Base-by-base conservation (phyloP, 2,888 invertebrate genomes). In the Acrobasis repandana region DNA sequence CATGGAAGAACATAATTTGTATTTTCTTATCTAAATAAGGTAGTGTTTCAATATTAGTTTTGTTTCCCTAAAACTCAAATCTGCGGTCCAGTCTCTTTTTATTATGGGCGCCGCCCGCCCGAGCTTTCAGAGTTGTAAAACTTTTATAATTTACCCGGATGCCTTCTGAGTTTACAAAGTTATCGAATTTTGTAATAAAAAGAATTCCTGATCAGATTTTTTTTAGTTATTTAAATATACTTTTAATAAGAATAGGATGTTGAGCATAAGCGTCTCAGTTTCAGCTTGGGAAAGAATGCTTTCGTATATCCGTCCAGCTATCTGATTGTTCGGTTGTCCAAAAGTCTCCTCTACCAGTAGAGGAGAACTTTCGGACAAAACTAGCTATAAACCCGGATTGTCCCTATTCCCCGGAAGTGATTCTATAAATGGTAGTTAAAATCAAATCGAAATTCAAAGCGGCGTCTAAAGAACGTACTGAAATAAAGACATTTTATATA, bases 81-180 rank as follows among this genome's bases (percentile, higher is more conserved):
- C 43, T 38, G 38, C 38, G 38, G 16, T 54, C 36, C 18, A 20
- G 14, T 54, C 20, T 9, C 38, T 18, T 43, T 14, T 38, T 18
- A 68, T 61, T 50, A 61, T 56, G 50, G 63, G 59, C 63, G 65
- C 67, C 59, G 52, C 59, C 66, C 66, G 64, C 67, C 67, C 66
- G 33, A 51, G 15, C n/a, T 52, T 28, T 28, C 28, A 28, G 6
- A 28, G 28, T 28, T 28, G 38, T 67, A 60, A 71, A 77, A 74
- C 72, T 76, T 78, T 73, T 67, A 51, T 70, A 72, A 76, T 77
- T 72, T 74, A 64, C 66, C 58, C 60, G 59, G 56, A 38, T 38
- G 20, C n/a, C 9, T 52, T 16, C 15, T 5, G 34, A 52, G 36
- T 54, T 54, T 38, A n/a, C 20, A 20, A 54, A 54, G 38, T 54